phyloP scores from a whole-genome alignment of 2,797 vertebrate genomes.

The Siniperca undulata region DNA sequence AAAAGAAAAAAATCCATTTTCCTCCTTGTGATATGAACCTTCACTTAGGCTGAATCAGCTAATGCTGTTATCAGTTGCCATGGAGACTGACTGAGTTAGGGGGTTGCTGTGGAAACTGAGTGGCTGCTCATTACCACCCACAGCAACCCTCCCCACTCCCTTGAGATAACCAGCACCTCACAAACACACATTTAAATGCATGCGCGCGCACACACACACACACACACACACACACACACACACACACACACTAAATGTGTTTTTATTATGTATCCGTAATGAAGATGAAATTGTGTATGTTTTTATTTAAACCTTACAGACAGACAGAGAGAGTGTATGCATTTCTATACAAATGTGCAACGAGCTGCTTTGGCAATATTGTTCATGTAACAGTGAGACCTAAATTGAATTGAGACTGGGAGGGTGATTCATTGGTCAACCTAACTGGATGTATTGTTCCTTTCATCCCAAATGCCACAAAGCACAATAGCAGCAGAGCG shows the following conservation, averaged over 20 bases:
- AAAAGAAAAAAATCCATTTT: conserved; percentile 39
- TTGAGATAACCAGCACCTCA: conserved; percentile 44
- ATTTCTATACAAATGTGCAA: conserved; percentile 6
- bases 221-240: conserved; percentile 32
- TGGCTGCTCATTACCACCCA: conserved; percentile 78
- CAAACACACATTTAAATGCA: conserved; percentile 45
- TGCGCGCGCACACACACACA: too few relatives aligned
- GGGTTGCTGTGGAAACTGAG: conserved; percentile 86
- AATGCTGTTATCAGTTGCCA: conserved; percentile 85
- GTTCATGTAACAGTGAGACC: neutral
- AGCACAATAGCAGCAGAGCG: neutral
- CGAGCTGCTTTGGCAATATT: neutral
- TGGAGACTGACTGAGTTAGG: conserved; percentile 86
- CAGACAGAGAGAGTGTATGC: neutral
- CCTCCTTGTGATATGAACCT: conserved; percentile 64
- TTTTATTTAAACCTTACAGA: conserved; percentile 25
- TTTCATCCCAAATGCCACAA: conserved; percentile 25
- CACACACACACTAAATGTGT: conserved; percentile 14
- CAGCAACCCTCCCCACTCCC: conserved; percentile 73
- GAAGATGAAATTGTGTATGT: conserved; percentile 1
- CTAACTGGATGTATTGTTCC: conserved; percentile 8
- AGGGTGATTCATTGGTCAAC: conserved; percentile 32
- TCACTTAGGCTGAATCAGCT: conserved; percentile 78
- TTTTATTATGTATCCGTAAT: conserved; percentile 23
- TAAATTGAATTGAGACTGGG: conserved; percentile 8